These are phyloP conservation scores for Grantiella picta DNA, from an alignment of 2,113 vertebrate species.

Conservation along the genomic window DNA sequence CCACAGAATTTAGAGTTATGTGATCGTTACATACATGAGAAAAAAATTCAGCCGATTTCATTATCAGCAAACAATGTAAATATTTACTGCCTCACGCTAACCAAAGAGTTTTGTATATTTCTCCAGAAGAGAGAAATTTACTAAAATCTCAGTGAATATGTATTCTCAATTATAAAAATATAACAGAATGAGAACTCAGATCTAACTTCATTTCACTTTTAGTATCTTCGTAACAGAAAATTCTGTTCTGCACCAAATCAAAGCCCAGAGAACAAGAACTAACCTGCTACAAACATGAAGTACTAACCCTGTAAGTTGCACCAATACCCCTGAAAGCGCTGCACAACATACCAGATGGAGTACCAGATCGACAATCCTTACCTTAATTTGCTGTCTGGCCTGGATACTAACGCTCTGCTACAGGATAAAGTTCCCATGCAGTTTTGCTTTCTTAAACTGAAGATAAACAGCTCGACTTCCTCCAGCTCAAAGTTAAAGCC, in stretches of 20 bases:
- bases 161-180: background rate
- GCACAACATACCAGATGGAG: fast-evolving
- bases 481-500: background rate
- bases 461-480: background rate
- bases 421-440: background rate
- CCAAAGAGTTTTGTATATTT: background rate
- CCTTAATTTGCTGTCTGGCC: background rate
- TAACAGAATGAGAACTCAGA: background rate
- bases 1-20: fast-evolving
- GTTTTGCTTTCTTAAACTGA: background rate
- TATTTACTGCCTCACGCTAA: background rate
- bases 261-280: background rate
- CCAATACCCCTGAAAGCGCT: background rate
- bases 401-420: background rate
- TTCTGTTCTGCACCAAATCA: background rate
- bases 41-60: background rate
- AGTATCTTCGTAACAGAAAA: fast-evolving
- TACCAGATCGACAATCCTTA: background rate
- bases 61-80: background rate
- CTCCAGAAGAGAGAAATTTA: background rate
- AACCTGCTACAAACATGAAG: fast-evolving
- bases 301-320: background rate
- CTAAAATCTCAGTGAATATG: background rate
- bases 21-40: background rate
- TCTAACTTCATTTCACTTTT: background rate